Evolutionary conservation across 2,113 vertebrate species (phyloP), one percentile per base, ranked within the genome.

Genomic region (Abramis brama): DNA sequence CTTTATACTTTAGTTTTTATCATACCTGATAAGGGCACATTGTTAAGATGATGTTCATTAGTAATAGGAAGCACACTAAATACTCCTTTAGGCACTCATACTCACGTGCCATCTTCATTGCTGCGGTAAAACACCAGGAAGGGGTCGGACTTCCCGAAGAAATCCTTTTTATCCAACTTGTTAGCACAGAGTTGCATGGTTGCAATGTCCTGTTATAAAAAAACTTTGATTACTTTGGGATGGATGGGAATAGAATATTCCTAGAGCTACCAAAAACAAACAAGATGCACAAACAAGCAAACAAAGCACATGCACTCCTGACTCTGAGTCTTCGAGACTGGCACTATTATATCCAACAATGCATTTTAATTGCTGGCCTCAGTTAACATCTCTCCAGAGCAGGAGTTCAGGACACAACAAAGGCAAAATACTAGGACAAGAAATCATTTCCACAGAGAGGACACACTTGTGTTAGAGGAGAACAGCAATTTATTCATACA

Each of bases 81-180:
- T 17, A 66, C 1, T 68, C 64, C 64, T 33, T 68, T 33, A 27
- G 1, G 2, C 30, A 5, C 17, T 36, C 52, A 60, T n/a, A 93
- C 98, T 97, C 94, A 99, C 98, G 98, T 99, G 94, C 98, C 98
- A 0, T 99, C 98, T 89, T 99, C 98, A 0, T 99, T 99, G 92
- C 98, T 99, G 87, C 98, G 96, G 90, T 98, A 99, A 95, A 99
- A 99, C 83, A 99, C 97, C 12, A 99, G 94, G 93, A 99, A 99
- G 39, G 98, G 98, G 91, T 99, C 98, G 0, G 98, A 99, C 92
- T 99, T 99, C 76, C 98, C 98, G 1, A 99, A 99, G 93, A 99
- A 99, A 91, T 99, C 98, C 92, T 99, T 99, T 91, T 99, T 99
- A 94, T 99, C 98, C 91, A 99, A 94, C 92, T 99, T 99, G 94